These are phyloP conservation scores for Sarcophaga bullata DNA, from an alignment of 1,140 invertebrate genomes.

Conservation along the genomic window DNA sequence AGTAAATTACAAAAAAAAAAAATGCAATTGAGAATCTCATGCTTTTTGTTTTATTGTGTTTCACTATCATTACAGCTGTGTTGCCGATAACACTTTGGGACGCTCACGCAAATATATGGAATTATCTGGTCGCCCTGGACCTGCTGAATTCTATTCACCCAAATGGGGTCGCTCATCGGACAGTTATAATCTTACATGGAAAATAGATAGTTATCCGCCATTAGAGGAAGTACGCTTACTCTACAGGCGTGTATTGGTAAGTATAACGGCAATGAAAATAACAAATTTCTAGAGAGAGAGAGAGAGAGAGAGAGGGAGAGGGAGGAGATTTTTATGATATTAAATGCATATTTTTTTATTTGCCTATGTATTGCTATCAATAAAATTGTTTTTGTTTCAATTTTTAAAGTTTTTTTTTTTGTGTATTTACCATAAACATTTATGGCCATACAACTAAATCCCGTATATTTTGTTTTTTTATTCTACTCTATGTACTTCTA, in stretches of 20 bases:
- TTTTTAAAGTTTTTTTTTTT: constrained; percentile 9
- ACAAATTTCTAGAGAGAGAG: background rate
- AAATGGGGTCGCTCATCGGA: constrained; percentile 69
- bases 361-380: too few relatives aligned
- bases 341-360: background rate
- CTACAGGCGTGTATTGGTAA: constrained; percentile 73
- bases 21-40: background rate
- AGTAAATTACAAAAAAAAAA: constrained; percentile 23
- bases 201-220: constrained; percentile 74
- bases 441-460: constrained; percentile 24
- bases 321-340: background rate
- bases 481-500: too few relatives aligned
- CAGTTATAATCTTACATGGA: constrained; percentile 72
- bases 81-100: constrained; percentile 76
- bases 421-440: constrained; percentile 34
- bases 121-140: constrained; percentile 74
- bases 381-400: background rate
- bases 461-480: background rate
- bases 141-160: constrained; percentile 72
- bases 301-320: background rate
- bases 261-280: constrained; percentile 47
- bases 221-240: constrained; percentile 73
- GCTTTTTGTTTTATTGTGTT: constrained; percentile 13
- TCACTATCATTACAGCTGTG: constrained; percentile 68
- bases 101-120: constrained; percentile 75